phyloP scores from a whole-genome alignment of 2,888 invertebrate species.

The Cantharis rustica region DNA sequence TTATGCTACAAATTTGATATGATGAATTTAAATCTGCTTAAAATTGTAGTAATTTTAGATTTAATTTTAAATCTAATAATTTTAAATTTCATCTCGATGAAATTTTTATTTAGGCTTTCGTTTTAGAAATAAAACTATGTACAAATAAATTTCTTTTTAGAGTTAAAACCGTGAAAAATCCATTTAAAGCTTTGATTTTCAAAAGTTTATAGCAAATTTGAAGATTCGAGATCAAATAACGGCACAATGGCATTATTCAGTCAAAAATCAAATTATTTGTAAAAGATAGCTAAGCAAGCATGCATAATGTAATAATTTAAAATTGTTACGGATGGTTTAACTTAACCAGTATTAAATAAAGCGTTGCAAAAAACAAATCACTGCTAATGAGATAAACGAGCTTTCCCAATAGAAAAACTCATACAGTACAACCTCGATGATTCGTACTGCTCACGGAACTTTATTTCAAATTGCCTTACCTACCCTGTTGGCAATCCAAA shows the following conservation, averaged over 20 bases:
- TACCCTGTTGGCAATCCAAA: not conserved
- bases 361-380: not conserved
- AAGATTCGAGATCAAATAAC: not conserved
- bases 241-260: not conserved
- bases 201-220: no score
- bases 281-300: not conserved
- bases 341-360: not conserved
- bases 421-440: not conserved
- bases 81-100: no score
- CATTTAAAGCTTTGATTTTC: no score
- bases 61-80: no score
- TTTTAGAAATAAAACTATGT: no score
- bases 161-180: no score
- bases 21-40: no score
- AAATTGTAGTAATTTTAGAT: no score
- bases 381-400: not conserved
- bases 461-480: not conserved
- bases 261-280: not conserved
- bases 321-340: constrained; percentile 6
- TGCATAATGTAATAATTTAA: not conserved
- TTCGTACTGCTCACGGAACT: not conserved
- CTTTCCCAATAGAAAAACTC: not conserved
- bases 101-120: no score
- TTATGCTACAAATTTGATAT: no score
- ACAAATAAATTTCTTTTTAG: no score